Percentiles rank a stretch among this genome's conserved stretches.
These are phyloP conservation scores for Dorcus hopei DNA, from an alignment of 2,888 invertebrate species.

Conservation along the genomic window DNA sequence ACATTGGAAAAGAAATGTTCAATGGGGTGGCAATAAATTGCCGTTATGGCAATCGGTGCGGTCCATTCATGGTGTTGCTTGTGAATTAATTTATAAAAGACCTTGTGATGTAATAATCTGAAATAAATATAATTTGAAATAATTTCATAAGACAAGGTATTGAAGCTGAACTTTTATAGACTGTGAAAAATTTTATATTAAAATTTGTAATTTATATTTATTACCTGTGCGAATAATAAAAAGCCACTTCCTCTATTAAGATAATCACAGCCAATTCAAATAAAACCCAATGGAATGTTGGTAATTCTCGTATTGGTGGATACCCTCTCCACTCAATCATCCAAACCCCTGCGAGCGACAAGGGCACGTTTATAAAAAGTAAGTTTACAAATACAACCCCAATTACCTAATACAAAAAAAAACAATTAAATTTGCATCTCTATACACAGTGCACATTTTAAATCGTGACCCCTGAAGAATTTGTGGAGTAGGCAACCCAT, in stretches of 20 bases:
- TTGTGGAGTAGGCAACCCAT: no score
- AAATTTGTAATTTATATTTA: neutral
- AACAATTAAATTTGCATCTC: no score
- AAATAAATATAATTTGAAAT: neutral
- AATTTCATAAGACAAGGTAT: neutral
- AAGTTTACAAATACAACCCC: constrained; percentile 71
- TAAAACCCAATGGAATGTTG: constrained; percentile 74
- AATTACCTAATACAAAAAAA: constrained; percentile 55
- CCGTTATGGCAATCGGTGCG: constrained; percentile 78
- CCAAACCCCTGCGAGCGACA: constrained; percentile 59
- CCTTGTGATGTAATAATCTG: constrained; percentile 70
- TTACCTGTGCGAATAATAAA: constrained; percentile 81
- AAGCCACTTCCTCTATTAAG: constrained; percentile 74
- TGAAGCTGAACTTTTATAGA: no score
- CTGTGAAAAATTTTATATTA: no score
- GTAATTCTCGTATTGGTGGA: constrained; percentile 63
- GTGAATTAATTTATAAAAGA: constrained; percentile 76
- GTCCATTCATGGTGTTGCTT: constrained; percentile 89
- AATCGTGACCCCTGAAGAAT: no score
- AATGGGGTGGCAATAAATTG: constrained; percentile 77
- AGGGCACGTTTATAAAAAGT: constrained; percentile 64
- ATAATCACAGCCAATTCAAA: constrained; percentile 71
- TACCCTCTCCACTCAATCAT: constrained; percentile 67
- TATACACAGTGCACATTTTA: no score
- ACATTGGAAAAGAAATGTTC: constrained; percentile 76